Percentiles rank a stretch among this genome's conserved stretches.
Conservation (phyloP, 1,140 invertebrate species). For the Heliconius nattereri region DNA sequence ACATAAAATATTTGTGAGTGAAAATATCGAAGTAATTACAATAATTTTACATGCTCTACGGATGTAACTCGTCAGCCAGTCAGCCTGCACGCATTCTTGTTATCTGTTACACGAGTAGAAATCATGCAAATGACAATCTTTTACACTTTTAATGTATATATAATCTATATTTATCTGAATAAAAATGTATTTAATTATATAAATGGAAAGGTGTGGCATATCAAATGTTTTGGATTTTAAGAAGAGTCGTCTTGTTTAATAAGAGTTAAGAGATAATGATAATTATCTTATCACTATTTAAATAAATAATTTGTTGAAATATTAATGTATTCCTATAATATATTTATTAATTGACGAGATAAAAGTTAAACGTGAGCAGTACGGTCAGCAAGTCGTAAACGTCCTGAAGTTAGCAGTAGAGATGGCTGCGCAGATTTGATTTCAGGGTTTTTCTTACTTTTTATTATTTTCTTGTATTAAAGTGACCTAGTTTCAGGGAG, state of each 20-base stretch:
- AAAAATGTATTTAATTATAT: background rate
- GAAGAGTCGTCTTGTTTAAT: background rate
- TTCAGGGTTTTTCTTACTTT: no score
- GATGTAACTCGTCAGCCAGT: slow-evolving; percentile 22
- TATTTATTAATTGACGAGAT: no score
- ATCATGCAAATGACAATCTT: slow-evolving; percentile 28
- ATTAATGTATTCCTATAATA: background rate
- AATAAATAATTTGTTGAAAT: background rate
- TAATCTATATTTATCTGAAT: background rate
- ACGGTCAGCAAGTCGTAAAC: no score
- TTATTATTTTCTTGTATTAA: no score
- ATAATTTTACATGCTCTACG: slow-evolving; percentile 21
- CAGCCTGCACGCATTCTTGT: slow-evolving; percentile 28
- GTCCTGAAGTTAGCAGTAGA: no score
- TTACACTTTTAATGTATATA: slow-evolving; percentile 19
- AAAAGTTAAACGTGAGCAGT: no score
- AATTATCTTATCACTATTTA: background rate
- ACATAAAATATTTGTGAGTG: slow-evolving; percentile 6
- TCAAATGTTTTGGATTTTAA: background rate
- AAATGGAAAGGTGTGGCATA: background rate
- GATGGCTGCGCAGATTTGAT: no score
- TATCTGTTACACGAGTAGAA: slow-evolving; percentile 31
- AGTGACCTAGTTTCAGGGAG: no score
- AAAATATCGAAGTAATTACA: slow-evolving; percentile 20
- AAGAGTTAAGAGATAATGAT: background rate